phyloP scores from a whole-genome alignment of 2,888 invertebrate species.

The Mamestra brassicae region DNA sequence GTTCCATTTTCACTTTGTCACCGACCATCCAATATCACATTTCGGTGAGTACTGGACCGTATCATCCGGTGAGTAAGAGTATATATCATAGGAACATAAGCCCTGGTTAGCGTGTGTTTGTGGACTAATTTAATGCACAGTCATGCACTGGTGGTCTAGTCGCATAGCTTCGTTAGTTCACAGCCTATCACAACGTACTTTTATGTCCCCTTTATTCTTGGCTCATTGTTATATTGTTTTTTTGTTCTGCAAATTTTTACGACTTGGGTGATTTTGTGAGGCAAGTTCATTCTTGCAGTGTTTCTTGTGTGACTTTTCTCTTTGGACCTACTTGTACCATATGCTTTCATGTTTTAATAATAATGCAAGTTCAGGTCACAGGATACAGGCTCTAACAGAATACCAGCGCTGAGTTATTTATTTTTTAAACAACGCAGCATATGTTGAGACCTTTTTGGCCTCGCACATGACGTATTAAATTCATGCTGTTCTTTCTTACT shows the following conservation, averaged over 20 bases:
- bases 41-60: conserved; percentile 23
- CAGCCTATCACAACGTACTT: conserved; percentile 44
- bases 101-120: conserved; percentile 59
- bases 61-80: conserved; percentile 24
- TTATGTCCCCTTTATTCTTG: conserved; percentile 49
- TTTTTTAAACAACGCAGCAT: no score
- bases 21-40: conserved; percentile 16
- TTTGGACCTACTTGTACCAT: neutral
- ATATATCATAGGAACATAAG: conserved; percentile 54
- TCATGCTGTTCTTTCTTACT: no score
- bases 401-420: no score
- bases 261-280: conserved; percentile 24
- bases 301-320: neutral
- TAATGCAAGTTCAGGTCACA: neutral
- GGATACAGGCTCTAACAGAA: no score
- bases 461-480: no score
- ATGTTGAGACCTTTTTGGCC: no score
- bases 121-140: conserved; percentile 71
- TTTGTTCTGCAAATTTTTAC: conserved; percentile 39
- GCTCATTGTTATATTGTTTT: conserved; percentile 51
- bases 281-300: neutral
- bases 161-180: conserved; percentile 72
- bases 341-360: neutral
- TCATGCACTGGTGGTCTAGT: conserved; percentile 75
- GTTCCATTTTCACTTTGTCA: conserved; percentile 38